A percentile compares a stretch with the other conserved stretches of the same genome.
These are phyloP conservation scores for Sphecodes monilicornis DNA, from an alignment of 2,888 invertebrate species.

Conservation along the genomic window DNA sequence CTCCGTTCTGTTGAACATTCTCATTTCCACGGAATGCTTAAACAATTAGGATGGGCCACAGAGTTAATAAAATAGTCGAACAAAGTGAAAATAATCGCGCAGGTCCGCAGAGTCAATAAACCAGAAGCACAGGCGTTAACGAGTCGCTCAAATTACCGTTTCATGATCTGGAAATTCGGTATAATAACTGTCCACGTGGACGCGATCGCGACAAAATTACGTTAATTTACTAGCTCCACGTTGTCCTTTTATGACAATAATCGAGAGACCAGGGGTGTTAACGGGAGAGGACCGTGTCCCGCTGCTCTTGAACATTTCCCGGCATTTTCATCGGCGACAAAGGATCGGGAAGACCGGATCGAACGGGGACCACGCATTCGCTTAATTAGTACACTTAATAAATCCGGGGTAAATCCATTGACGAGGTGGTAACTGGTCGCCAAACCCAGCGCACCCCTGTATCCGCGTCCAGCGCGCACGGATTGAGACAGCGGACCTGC, in stretches of 20 bases:
- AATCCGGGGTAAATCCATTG: not conserved
- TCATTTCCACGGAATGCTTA: too few relatives aligned
- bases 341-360: not conserved
- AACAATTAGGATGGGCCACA: too few relatives aligned
- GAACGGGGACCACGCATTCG: not conserved
- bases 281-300: not conserved
- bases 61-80: too few relatives aligned
- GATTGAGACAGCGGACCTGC: slow-evolving; percentile 1
- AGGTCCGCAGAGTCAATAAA: not conserved
- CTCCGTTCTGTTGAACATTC: too few relatives aligned
- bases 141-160: not conserved
- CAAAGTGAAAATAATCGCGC: not conserved
- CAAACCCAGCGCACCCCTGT: not conserved
- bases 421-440: not conserved
- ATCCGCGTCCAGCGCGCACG: not conserved
- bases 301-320: not conserved
- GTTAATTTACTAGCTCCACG: not conserved
- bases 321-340: not conserved
- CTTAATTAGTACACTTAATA: slow-evolving; percentile 6
- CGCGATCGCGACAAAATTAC: not conserved
- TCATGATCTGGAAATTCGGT: not conserved
- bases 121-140: not conserved
- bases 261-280: not conserved
- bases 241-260: not conserved
- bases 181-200: not conserved